Conservation (phyloP, 2,113 vertebrate species). For the Stegastes partitus region DNA sequence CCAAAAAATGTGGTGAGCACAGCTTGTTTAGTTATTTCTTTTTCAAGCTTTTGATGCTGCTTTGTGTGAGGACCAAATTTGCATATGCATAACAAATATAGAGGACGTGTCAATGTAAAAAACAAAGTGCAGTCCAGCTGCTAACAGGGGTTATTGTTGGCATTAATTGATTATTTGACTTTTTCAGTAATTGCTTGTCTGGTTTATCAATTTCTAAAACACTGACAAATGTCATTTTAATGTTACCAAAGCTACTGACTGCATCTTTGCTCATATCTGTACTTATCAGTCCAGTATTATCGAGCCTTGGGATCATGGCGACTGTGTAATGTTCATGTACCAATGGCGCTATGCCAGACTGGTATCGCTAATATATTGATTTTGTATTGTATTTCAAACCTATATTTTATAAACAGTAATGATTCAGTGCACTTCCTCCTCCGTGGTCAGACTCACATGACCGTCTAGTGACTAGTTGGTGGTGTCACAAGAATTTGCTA, state of each 20-base stretch:
- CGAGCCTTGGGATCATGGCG: neutral
- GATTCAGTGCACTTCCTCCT: no score
- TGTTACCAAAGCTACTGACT: neutral
- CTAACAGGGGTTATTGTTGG: neutral
- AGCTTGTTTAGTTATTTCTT: neutral
- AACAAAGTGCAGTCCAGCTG: neutral
- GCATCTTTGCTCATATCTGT: neutral
- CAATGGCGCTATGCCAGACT: neutral
- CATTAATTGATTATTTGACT: neutral
- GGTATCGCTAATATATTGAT: no score
- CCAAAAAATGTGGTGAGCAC: slow-evolving; percentile 95
- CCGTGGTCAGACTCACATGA: neutral
- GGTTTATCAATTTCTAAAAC: neutral
- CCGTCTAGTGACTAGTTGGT: neutral
- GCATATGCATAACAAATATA: neutral
- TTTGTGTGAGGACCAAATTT: neutral
- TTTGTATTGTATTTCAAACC: no score
- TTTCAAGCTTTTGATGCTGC: neutral
- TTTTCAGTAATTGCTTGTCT: neutral
- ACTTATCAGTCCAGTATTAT: neutral
- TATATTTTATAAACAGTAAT: no score
- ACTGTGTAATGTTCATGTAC: neutral
- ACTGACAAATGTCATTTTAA: neutral
- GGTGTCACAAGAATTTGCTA: no score
- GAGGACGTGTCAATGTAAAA: neutral